These are phyloP conservation scores for Podocnemis expansa DNA, from an alignment of 2,113 vertebrate species.

Conservation along the genomic window DNA sequence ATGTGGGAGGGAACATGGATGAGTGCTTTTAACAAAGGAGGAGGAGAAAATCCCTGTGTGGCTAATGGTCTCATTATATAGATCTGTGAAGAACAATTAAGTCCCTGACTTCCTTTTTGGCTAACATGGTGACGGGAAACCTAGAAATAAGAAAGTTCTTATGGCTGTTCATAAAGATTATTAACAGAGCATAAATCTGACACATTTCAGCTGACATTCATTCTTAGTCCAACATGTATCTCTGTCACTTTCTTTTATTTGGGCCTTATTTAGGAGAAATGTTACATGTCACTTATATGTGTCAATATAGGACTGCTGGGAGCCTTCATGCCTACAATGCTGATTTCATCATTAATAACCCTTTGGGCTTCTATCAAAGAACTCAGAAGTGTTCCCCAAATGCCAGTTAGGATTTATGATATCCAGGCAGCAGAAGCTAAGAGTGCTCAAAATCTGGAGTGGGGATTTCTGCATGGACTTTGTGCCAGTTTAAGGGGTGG, in stretches of 20 bases:
- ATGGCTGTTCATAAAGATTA: not conserved
- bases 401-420: not conserved
- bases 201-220: accelerated
- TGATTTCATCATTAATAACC: not conserved
- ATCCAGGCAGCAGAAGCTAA: accelerated
- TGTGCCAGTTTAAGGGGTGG: not conserved
- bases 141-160: not conserved
- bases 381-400: not conserved
- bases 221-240: not conserved
- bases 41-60: not conserved
- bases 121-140: accelerated
- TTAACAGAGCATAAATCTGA: not conserved
- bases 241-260: not conserved
- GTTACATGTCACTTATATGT: accelerated
- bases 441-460: not conserved
- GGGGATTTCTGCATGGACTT: not conserved
- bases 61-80: not conserved
- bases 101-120: accelerated
- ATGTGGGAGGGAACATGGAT: not conserved
- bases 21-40: not conserved
- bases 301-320: not conserved
- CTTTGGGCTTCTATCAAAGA: not conserved
- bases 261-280: not conserved
- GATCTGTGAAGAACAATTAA: not conserved
- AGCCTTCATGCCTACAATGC: not conserved